Conservation (phyloP, 2,113 vertebrate genomes). For the Ornithorhynchus anatinus region DNA sequence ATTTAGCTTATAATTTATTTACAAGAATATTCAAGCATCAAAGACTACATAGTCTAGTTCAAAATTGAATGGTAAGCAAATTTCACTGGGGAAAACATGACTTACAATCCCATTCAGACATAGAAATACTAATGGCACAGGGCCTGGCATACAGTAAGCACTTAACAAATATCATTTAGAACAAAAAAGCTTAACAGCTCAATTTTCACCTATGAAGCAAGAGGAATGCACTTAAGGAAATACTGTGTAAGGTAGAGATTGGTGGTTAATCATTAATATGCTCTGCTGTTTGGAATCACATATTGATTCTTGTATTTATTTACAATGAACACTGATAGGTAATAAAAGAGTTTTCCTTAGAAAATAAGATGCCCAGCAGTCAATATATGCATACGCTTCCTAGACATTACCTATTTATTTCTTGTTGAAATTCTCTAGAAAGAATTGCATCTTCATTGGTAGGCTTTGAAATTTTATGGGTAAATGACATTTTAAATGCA, state of each 20-base stretch:
- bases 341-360: too few species aligned
- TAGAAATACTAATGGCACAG: constrained; percentile 8
- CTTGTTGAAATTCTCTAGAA: too few species aligned
- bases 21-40: constrained; percentile 39
- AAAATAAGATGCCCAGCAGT: too few species aligned
- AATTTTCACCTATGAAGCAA: background rate
- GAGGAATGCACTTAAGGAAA: background rate
- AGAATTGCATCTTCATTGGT: too few species aligned
- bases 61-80: constrained; percentile 33
- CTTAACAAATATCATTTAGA: too few species aligned
- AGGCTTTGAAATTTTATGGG: too few species aligned
- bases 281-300: background rate
- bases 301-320: background rate
- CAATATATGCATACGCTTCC: too few species aligned
- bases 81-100: constrained; percentile 1
- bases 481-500: too few species aligned
- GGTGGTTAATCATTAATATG: background rate
- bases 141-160: too few species aligned
- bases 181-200: constrained; percentile 4
- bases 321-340: background rate
- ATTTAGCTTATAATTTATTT: constrained; percentile 64
- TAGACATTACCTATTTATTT: too few species aligned
- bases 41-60: constrained; percentile 23
- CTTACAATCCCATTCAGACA: constrained; percentile 32
- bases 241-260: too few species aligned